Base-by-base conservation (phyloP, 2,797 vertebrate genomes). In the Amphiprion clarkii region DNA sequence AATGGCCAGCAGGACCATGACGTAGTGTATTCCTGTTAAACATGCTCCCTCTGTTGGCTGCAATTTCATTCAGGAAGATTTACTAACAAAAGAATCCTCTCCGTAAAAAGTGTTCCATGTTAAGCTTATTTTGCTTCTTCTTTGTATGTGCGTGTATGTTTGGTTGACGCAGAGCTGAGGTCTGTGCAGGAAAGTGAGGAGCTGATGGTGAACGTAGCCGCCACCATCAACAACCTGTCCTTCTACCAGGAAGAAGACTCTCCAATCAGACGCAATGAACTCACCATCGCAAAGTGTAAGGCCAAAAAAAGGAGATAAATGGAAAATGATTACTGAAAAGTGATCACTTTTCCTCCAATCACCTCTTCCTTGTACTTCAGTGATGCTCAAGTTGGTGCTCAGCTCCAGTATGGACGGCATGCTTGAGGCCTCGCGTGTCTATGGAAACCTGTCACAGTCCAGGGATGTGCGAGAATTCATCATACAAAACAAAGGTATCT, bases 151-250 rank as follows among this genome's bases (percentile, higher is more conserved):
- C 23, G n/a, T 54, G 5, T 51, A 42, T 56, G 13, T 60, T 63
- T 81, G 62, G 72, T 60, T 57, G 10, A 86, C 56, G 76, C 92
- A 99, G 98, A 97, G 87, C 86, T 93, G 84, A 96, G 95, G 82
- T 93, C 95, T 14, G 85, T 96, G 5, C 89, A 94, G 29, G 95
- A 96, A 67, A 97, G 95, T 59, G 94, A 97, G 80, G 97, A 99
- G 91, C 86, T 99, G 67, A 80, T 98, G 86, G 94, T 98, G 90
- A 98, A 96, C 49, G 90, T 96, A 16, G 93, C 94, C 0, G 95
- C 96, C 72, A 78, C 96, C 62, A 93, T 99, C 93, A 98, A 97
- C 94, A 99, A 99, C 86, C 93, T 99, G 73, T 98, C 97, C 12
- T 99, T 95, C 91, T 99, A 99, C 89, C 94, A 93, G 83, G 94